Percentiles rank a stretch among this genome's conserved stretches.
These are phyloP conservation scores for Diorhabda elongata DNA, from an alignment of 1,140 invertebrate species.

Conservation along the genomic window DNA sequence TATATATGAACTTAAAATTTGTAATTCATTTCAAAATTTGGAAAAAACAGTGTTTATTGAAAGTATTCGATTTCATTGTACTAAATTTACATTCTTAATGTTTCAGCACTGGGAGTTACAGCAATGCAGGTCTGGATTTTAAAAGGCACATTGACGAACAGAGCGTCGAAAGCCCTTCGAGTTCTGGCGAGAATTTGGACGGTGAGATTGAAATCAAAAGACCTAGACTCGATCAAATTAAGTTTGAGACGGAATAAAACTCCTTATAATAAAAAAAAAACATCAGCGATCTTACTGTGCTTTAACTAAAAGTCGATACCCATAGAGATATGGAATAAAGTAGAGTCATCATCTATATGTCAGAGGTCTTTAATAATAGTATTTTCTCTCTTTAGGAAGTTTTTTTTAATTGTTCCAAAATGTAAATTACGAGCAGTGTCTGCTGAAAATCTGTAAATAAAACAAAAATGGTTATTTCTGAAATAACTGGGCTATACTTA, in stretches of 20 bases:
- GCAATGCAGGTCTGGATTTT: slow-evolving; percentile 37
- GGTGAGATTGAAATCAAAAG: slow-evolving; percentile 44
- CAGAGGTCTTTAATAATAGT: slow-evolving; percentile 6
- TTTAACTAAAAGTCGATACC: background rate
- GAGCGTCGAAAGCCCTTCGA: slow-evolving; percentile 41
- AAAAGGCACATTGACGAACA: slow-evolving; percentile 45
- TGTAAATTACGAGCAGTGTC: background rate
- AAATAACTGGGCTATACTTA: no score
- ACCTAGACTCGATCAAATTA: slow-evolving; percentile 36
- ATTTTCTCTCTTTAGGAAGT: slow-evolving; percentile 17
- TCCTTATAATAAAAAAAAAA: background rate
- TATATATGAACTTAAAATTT: no score
- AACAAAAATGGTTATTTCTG: no score
- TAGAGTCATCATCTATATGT: slow-evolving; percentile 5
- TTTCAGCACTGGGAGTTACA: slow-evolving; percentile 27
- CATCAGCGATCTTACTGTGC: slow-evolving; percentile 1
- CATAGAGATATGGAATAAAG: slow-evolving; percentile 4
- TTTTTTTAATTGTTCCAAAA: background rate
- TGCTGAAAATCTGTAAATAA: background rate
- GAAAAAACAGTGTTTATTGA: no score
- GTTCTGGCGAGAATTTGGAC: slow-evolving; percentile 36
- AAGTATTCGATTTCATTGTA: no score
- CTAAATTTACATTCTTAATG: background rate
- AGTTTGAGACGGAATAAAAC: slow-evolving; percentile 44
- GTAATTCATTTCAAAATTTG: no score